Evolutionary conservation across 2,888 invertebrate genomes (phyloP).

Genomic region (Escarpia spicata): DNA sequence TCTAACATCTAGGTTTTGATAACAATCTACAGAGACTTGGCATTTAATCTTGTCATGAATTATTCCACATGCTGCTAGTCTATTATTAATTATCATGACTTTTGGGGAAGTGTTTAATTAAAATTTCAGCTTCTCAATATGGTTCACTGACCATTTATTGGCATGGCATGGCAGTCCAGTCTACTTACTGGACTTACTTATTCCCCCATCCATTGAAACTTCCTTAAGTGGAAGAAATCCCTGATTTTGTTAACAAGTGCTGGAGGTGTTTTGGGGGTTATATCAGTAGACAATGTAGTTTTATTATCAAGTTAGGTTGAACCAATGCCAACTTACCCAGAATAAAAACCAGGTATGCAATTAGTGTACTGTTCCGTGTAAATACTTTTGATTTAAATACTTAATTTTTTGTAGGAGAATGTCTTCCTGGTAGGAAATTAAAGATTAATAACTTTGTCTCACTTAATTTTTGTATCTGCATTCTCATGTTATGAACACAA

Average conservation of each 20-base stretch:
- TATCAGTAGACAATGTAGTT: background rate
- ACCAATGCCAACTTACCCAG: background rate
- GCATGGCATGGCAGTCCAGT: background rate
- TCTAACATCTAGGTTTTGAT: background rate
- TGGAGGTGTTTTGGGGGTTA: background rate
- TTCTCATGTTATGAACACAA: no score
- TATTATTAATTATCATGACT: background rate
- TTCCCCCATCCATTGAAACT: background rate
- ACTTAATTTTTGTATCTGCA: no score
- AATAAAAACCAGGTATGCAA: background rate
- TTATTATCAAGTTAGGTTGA: background rate
- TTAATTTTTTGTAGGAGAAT: background rate
- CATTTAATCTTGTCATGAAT: conserved; percentile 16
- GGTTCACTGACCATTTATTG: background rate
- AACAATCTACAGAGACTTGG: conserved; percentile 13
- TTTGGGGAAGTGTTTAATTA: background rate
- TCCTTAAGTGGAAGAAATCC: background rate
- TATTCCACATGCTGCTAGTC: background rate
- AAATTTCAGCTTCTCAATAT: background rate
- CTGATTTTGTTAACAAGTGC: background rate
- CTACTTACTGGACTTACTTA: background rate
- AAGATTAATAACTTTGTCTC: no score
- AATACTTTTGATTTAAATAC: background rate
- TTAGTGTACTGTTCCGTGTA: background rate
- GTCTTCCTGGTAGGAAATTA: no score